Conservation (phyloP, 2,888 invertebrate species). For the Tenthredo notha region DNA sequence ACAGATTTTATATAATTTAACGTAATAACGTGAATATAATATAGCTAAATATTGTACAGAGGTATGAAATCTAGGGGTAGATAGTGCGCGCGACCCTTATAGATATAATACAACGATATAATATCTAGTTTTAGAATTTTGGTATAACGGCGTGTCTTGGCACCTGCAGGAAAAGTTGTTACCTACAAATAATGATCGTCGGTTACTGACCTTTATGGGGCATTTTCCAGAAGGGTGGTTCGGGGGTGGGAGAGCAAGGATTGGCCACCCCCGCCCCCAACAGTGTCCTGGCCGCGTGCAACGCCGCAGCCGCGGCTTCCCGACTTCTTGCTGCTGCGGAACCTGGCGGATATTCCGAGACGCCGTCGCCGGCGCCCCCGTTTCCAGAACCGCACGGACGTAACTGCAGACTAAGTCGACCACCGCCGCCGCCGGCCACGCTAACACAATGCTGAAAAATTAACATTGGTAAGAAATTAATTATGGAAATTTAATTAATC, state of each 20-base stretch:
- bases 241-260: constrained; percentile 86
- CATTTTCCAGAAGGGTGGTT: constrained; percentile 92
- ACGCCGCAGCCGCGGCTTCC: constrained; percentile 80
- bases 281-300: constrained; percentile 80
- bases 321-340: constrained; percentile 78
- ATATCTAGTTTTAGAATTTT: neutral
- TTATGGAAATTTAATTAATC: neutral
- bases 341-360: constrained; percentile 78
- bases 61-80: neutral
- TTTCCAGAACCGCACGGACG: constrained; percentile 68
- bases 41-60: neutral
- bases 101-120: neutral
- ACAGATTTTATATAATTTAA: too few relatives aligned
- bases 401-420: constrained; percentile 83
- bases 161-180: neutral
- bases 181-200: neutral
- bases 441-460: constrained; percentile 77
- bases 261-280: constrained; percentile 83
- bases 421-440: constrained; percentile 77
- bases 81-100: neutral
- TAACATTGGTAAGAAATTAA: neutral
- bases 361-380: constrained; percentile 74
- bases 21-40: too few relatives aligned
- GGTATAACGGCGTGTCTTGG: neutral
- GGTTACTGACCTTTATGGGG: constrained; percentile 88